Evolutionary conservation across 2,888 invertebrate genomes (phyloP).

Genomic region (Synanthedon vespiformis): DNA sequence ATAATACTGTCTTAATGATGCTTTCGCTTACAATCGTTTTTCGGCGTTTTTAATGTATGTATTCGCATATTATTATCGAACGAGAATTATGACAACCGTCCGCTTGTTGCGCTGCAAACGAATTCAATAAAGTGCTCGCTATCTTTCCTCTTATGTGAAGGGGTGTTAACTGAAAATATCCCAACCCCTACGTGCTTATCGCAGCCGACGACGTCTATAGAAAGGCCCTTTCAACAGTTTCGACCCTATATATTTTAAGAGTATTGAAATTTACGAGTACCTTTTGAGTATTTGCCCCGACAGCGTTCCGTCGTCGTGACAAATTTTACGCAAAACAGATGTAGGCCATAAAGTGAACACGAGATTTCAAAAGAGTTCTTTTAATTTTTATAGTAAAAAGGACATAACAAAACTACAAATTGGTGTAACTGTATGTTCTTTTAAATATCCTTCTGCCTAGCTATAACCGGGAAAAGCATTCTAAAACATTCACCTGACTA

Average conservation of each 20-base stretch:
- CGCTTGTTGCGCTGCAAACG: constrained; percentile 21
- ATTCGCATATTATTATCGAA: neutral
- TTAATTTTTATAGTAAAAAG: too few species aligned
- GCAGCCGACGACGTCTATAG: constrained; percentile 30
- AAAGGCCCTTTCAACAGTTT: constrained; percentile 42
- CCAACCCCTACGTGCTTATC: constrained; percentile 47
- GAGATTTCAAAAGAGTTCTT: neutral
- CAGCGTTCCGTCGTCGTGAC: constrained; percentile 22
- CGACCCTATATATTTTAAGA: constrained; percentile 43
- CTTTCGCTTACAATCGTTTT: neutral
- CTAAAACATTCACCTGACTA: too few species aligned
- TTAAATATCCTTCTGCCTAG: too few species aligned
- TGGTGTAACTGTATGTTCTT: too few species aligned
- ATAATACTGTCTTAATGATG: neutral
- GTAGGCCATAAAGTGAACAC: constrained; percentile 11
- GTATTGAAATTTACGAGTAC: constrained; percentile 49
- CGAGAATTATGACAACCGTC: neutral
- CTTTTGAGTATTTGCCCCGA: constrained; percentile 30
- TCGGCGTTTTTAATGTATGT: too few species aligned
- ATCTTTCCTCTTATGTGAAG: constrained; percentile 22
- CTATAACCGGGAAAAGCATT: too few species aligned
- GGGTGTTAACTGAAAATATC: constrained; percentile 35
- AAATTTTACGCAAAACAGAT: constrained; percentile 15
- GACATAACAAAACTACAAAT: too few species aligned
- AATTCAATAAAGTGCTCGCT: constrained; percentile 33